Base-by-base conservation (phyloP, 2,888 invertebrate genomes). In the Synergus gifuensis region DNA sequence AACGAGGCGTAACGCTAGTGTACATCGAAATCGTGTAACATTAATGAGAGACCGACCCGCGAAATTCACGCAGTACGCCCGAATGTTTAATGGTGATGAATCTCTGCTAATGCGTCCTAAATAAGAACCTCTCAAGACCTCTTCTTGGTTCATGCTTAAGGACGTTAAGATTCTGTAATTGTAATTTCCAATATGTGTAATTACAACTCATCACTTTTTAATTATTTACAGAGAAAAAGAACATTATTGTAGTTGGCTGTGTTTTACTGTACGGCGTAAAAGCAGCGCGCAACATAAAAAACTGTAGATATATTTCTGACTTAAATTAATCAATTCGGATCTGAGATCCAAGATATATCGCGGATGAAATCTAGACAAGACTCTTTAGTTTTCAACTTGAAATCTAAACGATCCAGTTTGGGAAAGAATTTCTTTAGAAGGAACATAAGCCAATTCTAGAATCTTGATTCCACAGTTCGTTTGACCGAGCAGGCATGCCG, bases 1-100 rank as follows among this genome's bases (percentile, higher is more conserved):
- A 90, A 90, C 89, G 88, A 89, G 89, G 83, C 86, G 88, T 88
- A 88, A 87, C 86, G 78, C 80, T 80, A 73, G 78, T 79, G 73
- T 73, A 80, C 78, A 81, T 83, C 81, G 80, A 81, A 83, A 83
- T 79, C 78, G 76, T 76, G 79, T 79, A 66, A 76, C 63, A 80
- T 79, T 85, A 85, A 85, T 84, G 84, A 83, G 84, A 83, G 82
- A 76, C 69, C 78, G 79, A 78, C 78, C 76, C 73, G 82, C 79
- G 79, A 83, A 84, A 84, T 82, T 79, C 79, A 66, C 18, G 76
- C 69, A 16, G 54, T 42, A 77, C 62, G 62, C 28, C 66, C 7
- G 28, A 44, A 80, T 67, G 66, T 69, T 81, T 80, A 73, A 80
- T 76, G 79, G 77, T 76, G 73, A 76, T 77, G 69, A 79, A 64